phyloP scores from a whole-genome alignment of 2,113 vertebrate genomes.

The Glareola pratincola region DNA sequence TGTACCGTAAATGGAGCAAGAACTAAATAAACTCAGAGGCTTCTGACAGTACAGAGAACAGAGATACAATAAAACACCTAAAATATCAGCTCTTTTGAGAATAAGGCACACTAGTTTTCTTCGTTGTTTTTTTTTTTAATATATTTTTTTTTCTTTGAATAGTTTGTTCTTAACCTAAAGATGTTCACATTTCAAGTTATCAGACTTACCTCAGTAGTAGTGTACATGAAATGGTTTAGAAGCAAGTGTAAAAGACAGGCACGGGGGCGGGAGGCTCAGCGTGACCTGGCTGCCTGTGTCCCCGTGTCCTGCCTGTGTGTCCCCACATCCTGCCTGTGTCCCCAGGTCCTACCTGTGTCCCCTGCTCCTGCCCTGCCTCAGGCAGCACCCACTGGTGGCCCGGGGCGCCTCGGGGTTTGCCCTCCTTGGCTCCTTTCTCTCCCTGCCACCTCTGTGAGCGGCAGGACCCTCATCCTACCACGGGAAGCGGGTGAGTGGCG shows the following conservation, averaged over 20 bases:
- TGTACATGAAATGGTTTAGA: slow-evolving; percentile 78
- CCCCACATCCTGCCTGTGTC: background rate
- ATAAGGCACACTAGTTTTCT: slow-evolving; percentile 66
- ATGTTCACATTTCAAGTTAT: slow-evolving; percentile 84
- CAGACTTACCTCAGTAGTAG: slow-evolving; percentile 80
- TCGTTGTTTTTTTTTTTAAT: background rate
- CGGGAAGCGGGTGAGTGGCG: background rate
- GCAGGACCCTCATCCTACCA: background rate
- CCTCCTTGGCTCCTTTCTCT: background rate
- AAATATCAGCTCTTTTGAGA: slow-evolving; percentile 72
- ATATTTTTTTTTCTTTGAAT: slow-evolving; percentile 46
- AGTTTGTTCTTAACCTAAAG: slow-evolving; percentile 83
- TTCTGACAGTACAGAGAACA: slow-evolving; percentile 68
- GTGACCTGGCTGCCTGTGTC: background rate
- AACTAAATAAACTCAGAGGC: slow-evolving; percentile 70
- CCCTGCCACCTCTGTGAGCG: background rate
- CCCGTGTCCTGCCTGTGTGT: background rate
- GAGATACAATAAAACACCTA: slow-evolving; percentile 71
- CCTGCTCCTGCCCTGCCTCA: background rate
- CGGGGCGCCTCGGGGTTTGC: background rate
- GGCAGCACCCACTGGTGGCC: background rate
- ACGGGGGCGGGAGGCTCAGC: background rate
- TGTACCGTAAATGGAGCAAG: slow-evolving; percentile 72
- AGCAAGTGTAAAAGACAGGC: slow-evolving; percentile 32
- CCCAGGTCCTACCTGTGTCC: background rate